phyloP scores from a whole-genome alignment of 2,113 vertebrate species.

The Gallinago paraguaiae region DNA sequence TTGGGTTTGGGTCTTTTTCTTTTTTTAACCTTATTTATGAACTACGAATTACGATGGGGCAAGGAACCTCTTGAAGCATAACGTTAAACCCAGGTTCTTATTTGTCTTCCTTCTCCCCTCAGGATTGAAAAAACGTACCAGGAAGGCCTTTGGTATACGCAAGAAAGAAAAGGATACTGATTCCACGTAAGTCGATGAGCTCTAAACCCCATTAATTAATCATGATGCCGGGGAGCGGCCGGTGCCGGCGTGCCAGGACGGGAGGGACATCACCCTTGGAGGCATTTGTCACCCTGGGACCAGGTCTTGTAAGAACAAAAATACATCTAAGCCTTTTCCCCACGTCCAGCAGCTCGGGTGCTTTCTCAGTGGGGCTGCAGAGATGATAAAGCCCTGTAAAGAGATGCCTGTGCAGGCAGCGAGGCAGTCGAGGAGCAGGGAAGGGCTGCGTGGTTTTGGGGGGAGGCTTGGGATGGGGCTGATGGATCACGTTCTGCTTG shows the following conservation, averaged over 20 bases:
- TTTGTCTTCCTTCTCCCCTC: neutral
- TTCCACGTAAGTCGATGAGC: conserved; percentile 81
- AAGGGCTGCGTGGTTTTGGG: neutral
- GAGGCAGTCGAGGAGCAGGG: rapidly evolving
- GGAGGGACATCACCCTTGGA: neutral
- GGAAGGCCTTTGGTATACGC: conserved; percentile 95
- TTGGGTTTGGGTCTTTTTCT: neutral
- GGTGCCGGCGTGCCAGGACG: neutral
- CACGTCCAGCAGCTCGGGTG: rapidly evolving
- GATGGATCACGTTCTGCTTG: rapidly evolving
- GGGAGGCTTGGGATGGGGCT: neutral
- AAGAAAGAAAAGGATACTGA: conserved; percentile 97
- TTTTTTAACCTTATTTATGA: neutral
- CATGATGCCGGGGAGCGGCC: neutral
- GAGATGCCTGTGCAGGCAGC: neutral
- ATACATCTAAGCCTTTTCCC: neutral
- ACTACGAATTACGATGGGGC: rapidly evolving
- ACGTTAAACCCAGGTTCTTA: neutral
- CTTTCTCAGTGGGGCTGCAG: rapidly evolving
- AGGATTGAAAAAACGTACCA: conserved; percentile 99
- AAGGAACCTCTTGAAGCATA: neutral
- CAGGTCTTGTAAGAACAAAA: rapidly evolving
- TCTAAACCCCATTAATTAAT: rapidly evolving
- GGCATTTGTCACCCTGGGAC: neutral
- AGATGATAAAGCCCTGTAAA: neutral